Evolutionary conservation across 2,888 invertebrate species (phyloP).

Genomic region (Diloba caeruleocephala): DNA sequence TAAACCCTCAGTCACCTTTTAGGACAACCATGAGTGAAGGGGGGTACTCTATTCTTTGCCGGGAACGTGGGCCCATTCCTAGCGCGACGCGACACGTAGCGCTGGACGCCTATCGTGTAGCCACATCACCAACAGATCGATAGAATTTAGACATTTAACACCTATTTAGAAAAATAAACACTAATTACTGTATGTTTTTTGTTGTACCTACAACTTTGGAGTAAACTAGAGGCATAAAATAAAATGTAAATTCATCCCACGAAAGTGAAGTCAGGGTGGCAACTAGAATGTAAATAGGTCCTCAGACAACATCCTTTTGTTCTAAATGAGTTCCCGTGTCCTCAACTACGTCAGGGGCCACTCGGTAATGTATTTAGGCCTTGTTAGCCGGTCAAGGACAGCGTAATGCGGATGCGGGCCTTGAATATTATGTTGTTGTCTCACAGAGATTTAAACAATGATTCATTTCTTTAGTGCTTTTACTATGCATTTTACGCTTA

Average conservation of each 20-base stretch:
- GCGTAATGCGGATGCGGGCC: conserved; percentile 45
- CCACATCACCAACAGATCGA: too few relatives aligned
- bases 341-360: conserved; percentile 34
- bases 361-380: conserved; percentile 42
- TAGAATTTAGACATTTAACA: too few relatives aligned
- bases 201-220: too few relatives aligned
- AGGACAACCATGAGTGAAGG: too few relatives aligned
- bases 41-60: too few relatives aligned
- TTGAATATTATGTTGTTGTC: conserved; percentile 46
- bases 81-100: too few relatives aligned
- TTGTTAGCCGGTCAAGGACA: conserved; percentile 49
- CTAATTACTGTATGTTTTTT: too few relatives aligned
- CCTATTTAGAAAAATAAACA: too few relatives aligned
- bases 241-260: conserved; percentile 31
- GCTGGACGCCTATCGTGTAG: too few relatives aligned
- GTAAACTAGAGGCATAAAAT: too few relatives aligned
- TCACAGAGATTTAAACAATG: conserved; percentile 43
- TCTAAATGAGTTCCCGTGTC: conserved; percentile 31
- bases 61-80: too few relatives aligned
- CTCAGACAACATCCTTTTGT: conserved; percentile 39
- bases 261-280: not conserved
- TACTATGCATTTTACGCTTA: not conserved
- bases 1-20: too few relatives aligned
- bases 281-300: conserved; percentile 30
- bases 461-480: conserved; percentile 14